phyloP scores from a whole-genome alignment of 2,888 invertebrate species.

The Pegoplata infirma region DNA sequence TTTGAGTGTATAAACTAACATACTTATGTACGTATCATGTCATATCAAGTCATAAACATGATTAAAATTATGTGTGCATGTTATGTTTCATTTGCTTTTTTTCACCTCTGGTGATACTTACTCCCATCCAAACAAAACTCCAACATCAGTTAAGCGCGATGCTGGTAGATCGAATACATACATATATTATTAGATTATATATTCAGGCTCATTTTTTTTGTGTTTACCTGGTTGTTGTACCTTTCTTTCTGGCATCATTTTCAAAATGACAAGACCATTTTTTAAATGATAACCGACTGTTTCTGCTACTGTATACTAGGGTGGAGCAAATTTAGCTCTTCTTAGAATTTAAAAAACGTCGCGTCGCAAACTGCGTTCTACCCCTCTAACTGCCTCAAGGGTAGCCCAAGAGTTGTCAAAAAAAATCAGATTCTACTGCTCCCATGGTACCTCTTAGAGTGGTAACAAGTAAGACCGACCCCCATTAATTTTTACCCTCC shows the following conservation, averaged over 20 bases:
- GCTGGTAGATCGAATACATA: slow-evolving; percentile 37
- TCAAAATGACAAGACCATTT: slow-evolving; percentile 44
- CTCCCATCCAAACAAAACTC: background rate
- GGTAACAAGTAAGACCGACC: no score
- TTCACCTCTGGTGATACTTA: background rate
- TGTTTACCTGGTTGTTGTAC: slow-evolving; percentile 7
- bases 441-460: no score
- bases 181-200: slow-evolving; percentile 47
- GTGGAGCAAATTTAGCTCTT: no score
- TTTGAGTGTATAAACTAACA: no score
- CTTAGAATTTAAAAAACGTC: no score
- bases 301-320: no score
- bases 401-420: no score
- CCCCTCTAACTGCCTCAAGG: no score
- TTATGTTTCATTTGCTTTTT: background rate
- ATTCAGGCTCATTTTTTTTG: background rate
- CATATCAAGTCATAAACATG: slow-evolving; percentile 58
- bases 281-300: slow-evolving; percentile 5
- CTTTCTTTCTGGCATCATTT: slow-evolving; percentile 40
- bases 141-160: background rate
- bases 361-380: no score
- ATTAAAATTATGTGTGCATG: slow-evolving; percentile 51
- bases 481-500: no score
- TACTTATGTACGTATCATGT: slow-evolving; percentile 37
- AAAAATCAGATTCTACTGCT: no score